Percentiles rank a stretch among this genome's conserved stretches.
Conservation (phyloP, 2,888 invertebrate species). For the Dryomyza anilis region DNA sequence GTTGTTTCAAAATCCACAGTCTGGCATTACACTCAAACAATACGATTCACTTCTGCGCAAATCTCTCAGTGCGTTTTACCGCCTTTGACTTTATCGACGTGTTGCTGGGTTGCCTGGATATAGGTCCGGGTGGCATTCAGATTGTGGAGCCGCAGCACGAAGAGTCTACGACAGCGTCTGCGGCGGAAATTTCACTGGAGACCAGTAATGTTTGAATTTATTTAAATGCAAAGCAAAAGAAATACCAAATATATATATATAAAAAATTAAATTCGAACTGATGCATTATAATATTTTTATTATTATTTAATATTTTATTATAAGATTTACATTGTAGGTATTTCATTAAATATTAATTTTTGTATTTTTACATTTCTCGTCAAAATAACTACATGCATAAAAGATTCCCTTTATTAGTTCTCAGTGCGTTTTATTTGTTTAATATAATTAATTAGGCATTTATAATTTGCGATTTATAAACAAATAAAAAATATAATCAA, state of each 20-base stretch:
- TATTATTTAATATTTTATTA: neutral
- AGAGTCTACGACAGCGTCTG: neutral
- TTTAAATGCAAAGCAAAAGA: neutral
- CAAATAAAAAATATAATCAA: no score
- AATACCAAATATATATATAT: neutral
- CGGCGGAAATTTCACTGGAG: neutral
- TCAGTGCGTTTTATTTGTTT: no score
- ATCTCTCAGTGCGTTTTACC: conserved; percentile 32
- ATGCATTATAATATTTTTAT: neutral
- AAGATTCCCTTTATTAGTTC: neutral
- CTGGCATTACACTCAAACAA: conserved; percentile 29
- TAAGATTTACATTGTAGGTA: neutral
- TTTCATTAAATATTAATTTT: neutral
- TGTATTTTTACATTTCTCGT: neutral
- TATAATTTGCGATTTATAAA: no score
- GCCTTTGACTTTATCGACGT: conserved; percentile 29
- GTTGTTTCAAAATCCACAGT: conserved; percentile 36
- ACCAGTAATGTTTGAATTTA: neutral
- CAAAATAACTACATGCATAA: neutral
- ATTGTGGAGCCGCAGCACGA: conserved; percentile 26
- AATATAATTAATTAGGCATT: no score
- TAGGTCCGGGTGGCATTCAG: conserved; percentile 31
- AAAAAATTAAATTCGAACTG: neutral
- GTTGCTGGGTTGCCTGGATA: conserved; percentile 31
- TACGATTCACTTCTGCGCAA: conserved; percentile 32